phyloP scores from a whole-genome alignment of 1,140 invertebrate genomes.

The Dermatophagoides farinae region DNA sequence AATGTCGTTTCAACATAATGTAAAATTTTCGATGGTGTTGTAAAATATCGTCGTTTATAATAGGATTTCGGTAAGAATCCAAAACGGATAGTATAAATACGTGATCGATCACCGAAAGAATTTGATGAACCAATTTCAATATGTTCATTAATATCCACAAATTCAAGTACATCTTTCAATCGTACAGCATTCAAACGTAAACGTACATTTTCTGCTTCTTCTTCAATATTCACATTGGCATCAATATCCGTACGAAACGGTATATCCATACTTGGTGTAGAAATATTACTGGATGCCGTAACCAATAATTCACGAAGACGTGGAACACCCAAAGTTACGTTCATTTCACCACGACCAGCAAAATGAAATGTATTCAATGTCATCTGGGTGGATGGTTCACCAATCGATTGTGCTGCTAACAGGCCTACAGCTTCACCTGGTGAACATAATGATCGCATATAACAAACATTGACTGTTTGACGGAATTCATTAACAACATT shows the following conservation, averaged over 20 bases:
- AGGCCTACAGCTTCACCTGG: conserved; percentile 92
- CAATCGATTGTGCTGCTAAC: conserved; percentile 49
- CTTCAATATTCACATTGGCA: conserved; percentile 25
- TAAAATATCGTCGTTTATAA: conserved; percentile 45
- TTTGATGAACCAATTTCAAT: conserved; percentile 26
- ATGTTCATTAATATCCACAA: conserved; percentile 41
- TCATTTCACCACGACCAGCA: conserved; percentile 98
- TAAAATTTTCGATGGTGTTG: conserved; percentile 43
- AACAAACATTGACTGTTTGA: conserved; percentile 52
- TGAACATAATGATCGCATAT: conserved; percentile 48
- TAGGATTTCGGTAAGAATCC: conserved; percentile 45
- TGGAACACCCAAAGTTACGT: conserved; percentile 93
- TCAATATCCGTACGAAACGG: conserved; percentile 37
- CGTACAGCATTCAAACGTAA: conserved; percentile 50
- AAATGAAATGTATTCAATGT: conserved; percentile 99
- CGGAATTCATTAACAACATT: conserved; percentile 28
- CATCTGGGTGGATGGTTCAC: conserved; percentile 97
- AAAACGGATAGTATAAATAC: conserved; percentile 31
- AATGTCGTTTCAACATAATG: conserved; percentile 29
- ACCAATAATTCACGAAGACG: conserved; percentile 88
- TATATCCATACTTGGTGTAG: conserved; percentile 88
- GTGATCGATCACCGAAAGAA: conserved; percentile 1
- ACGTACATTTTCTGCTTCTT: conserved; percentile 42
- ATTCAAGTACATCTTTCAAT: conserved; percentile 52
- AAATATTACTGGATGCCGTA: conserved; percentile 72